These are phyloP conservation scores for Ctenoplectra terminalis DNA, from an alignment of 1,140 invertebrate genomes.

Conservation along the genomic window DNA sequence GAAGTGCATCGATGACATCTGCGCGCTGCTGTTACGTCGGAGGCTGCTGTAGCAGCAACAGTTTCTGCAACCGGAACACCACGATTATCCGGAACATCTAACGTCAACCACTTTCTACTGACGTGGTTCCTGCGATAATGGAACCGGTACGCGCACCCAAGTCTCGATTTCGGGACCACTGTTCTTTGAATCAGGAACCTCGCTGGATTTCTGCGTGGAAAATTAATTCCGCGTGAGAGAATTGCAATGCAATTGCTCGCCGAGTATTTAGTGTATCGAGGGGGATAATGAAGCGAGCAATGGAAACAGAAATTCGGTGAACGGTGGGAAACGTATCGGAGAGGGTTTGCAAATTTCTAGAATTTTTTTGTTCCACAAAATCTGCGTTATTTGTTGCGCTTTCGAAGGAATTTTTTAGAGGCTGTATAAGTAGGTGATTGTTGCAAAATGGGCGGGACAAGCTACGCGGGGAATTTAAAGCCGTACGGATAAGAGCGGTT, in stretches of 20 bases:
- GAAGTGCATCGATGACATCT: slow-evolving; percentile 69
- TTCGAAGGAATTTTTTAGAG: too few relatives aligned
- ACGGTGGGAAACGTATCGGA: too few relatives aligned
- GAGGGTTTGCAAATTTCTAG: too few relatives aligned
- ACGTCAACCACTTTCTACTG: slow-evolving; percentile 62
- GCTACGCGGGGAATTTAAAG: too few relatives aligned
- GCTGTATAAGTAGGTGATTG: too few relatives aligned
- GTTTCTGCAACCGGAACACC: slow-evolving; percentile 66
- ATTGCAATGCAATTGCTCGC: not conserved
- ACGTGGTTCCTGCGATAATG: slow-evolving; percentile 53
- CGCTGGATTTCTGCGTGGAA: not conserved
- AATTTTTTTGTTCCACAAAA: too few relatives aligned
- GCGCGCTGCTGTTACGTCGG: slow-evolving; percentile 55
- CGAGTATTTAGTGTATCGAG: not conserved
- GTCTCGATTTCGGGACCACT: slow-evolving; percentile 12
- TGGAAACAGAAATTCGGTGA: too few relatives aligned
- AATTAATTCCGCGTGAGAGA: not conserved
- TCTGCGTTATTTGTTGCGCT: too few relatives aligned
- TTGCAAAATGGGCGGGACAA: too few relatives aligned
- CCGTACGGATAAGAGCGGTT: too few relatives aligned
- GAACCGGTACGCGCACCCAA: slow-evolving; percentile 15
- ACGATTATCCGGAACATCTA: slow-evolving; percentile 64
- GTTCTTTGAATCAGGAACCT: not conserved
- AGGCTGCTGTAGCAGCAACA: slow-evolving; percentile 63
- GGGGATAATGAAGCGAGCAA: not conserved